Evolutionary conservation across 2,797 vertebrate genomes (phyloP), one percentile per base, ranked within the genome.

Genomic region (Tangara arthus): DNA sequence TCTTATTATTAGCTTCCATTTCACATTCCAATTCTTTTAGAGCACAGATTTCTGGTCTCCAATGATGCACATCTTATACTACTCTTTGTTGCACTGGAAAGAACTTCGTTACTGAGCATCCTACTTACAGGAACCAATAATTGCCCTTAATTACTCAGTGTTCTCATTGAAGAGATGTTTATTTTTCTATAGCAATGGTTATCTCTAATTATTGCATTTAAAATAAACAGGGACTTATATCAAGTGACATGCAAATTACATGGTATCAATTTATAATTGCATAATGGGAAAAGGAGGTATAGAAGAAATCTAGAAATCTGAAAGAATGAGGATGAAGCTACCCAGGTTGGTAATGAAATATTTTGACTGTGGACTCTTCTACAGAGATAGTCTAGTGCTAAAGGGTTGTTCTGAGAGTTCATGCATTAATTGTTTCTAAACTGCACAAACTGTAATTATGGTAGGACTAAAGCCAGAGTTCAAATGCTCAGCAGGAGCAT

Each of bases 171-270:
- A 57, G 61, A 91, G 79, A 72, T 95, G 84, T 95, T 97, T 93
- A 94, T 96, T 97, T 97, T 96, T 94, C 96, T 93, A 89, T 87
- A 95, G 96, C 35, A 90, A 93, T 81, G 96, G 93, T 95, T 95
- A 93, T 83, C 87, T 96, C 94, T 96, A 98, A 97, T 97, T 96
- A 96, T 26, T 93, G 64, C 34, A 30, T 94, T 95, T 78, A 88
- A 94, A 95, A 89, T 79, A 96, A 95, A 92, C 79, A 96, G 79
- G 89, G 57, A 56, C 69, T 95, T 72, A 20, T 59, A 97, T 32
- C 85, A 81, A 91, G 49, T 89, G 94, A 93, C 87, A 89, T 2
- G 27, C 32, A 96, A 97, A 97, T 97, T 96, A 89, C 37, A 94
- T 1, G 12, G 44, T 87, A 92, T 84, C 91, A 84, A 52, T 92